Evolutionary conservation across 2,797 vertebrate genomes (phyloP).

Genomic region (Octomys mimax): DNA sequence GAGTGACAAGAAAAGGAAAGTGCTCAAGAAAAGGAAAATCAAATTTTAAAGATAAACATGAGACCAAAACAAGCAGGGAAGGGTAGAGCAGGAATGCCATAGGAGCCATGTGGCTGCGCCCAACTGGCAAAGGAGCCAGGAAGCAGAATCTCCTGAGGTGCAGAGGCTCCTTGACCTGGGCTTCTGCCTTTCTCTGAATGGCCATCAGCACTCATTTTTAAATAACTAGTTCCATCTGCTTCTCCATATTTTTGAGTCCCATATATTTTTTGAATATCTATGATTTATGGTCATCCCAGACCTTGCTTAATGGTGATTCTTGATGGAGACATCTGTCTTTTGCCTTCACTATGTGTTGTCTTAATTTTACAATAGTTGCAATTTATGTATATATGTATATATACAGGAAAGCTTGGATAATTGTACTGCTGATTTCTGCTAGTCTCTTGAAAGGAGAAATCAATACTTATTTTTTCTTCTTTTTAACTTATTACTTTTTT

Average conservation of each 20-base stretch:
- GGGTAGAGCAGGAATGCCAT: not conserved
- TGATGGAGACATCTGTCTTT: not conserved
- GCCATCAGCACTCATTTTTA: not conserved
- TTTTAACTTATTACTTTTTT: no score
- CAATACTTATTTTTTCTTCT: no score
- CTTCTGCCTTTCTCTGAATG: not conserved
- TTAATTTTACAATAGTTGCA: conserved; percentile 32
- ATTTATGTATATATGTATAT: no score
- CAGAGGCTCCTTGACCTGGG: not conserved
- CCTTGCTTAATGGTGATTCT: not conserved
- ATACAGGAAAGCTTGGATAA: no score
- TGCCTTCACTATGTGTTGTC: not conserved
- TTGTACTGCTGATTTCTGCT: no score
- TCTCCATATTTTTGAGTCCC: not conserved
- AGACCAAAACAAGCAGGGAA: not conserved
- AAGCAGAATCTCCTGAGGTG: not conserved
- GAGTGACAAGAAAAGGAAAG: not conserved
- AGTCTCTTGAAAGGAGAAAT: no score
- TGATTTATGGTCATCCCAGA: not conserved
- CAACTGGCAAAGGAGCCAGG: not conserved
- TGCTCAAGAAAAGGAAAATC: not conserved
- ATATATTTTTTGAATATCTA: conserved; percentile 8
- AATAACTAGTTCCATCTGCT: not conserved
- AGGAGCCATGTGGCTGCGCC: not conserved
- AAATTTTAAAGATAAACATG: not conserved